Base-by-base conservation (phyloP, 2,113 vertebrate genomes). In the Vanacampus margaritifer region DNA sequence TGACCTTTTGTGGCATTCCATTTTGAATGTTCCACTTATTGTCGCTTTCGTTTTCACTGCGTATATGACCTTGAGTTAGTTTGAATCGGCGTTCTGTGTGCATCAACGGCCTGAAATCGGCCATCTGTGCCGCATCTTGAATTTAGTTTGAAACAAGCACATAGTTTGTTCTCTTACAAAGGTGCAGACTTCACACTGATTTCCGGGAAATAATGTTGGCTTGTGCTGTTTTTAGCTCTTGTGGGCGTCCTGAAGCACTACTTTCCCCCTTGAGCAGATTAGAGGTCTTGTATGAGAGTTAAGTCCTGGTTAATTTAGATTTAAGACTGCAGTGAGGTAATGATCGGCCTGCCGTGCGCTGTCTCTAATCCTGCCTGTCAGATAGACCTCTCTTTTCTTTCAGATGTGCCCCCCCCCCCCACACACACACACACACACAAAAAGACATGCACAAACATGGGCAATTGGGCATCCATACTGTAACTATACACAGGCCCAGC, bases 301-400 rank as follows among this genome's bases (percentile, higher is more conserved):
- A 90, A 88, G 67, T 87, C 84, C 72, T 79, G 72, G 85, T 87
- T 91, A 82, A 90, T 89, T 91, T 89, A 87, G 89, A 90, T 76
- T 88, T 87, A 83, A 85, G 84, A 80, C 83, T 89, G 69, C 80
- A 87, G 81, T 82, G 83, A 88, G 85, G 88, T 90, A 91, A 86
- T 84, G 85, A 90, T 87, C 83, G 79, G 83, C 82, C 83, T 83
- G 78, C 75, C 63, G 75, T 79, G 69, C 86, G 43, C 76, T 62
- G 73, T 65, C 81, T 88, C 41, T 92, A 90, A 92, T 92, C 86
- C 89, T 81, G 65, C 74, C 73, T 73, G 67, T 72, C 75, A 81
- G 69, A 64, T 64, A 74, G 69, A 70, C 74, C 63, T 80, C 74
- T 24, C 19, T 39, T 26, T 72, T 75, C 67, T 67, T 72, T 85